Evolutionary conservation across 2,888 invertebrate genomes (phyloP).

Genomic region (Thymelicus sylvestris): DNA sequence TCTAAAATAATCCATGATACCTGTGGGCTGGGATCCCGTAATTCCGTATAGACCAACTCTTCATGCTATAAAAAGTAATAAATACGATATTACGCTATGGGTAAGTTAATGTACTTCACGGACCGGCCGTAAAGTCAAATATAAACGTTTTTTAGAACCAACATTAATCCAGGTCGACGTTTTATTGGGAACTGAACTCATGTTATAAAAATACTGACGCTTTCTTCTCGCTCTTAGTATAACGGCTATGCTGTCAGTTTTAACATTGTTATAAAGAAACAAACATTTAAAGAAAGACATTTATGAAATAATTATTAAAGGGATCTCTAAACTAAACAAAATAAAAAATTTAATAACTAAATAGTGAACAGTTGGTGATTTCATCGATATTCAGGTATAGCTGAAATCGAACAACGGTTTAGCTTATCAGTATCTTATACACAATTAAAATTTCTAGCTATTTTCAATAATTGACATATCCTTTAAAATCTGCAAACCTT

Average conservation of each 20-base stretch:
- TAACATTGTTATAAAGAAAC: neutral
- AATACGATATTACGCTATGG: conserved; percentile 1
- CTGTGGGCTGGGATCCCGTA: no score
- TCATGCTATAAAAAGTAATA: neutral
- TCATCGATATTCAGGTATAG: no score
- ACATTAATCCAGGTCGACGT: conserved; percentile 1
- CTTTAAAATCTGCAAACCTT: no score
- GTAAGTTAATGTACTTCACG: conserved; percentile 7
- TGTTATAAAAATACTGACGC: conserved; percentile 10
- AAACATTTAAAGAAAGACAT: no score
- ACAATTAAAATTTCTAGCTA: no score
- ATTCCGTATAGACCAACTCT: neutral
- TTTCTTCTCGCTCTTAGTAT: neutral
- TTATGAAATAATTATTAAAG: no score
- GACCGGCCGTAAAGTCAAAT: neutral
- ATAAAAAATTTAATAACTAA: no score
- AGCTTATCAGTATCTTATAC: no score
- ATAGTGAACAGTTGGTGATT: no score
- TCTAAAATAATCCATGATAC: neutral
- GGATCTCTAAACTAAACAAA: no score
- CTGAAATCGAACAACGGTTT: no score
- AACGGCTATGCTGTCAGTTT: neutral
- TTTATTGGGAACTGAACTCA: conserved; percentile 8
- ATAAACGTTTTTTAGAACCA: neutral
- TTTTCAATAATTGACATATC: no score